phyloP scores from a whole-genome alignment of 2,797 vertebrate genomes.

The Carduelis carduelis region DNA sequence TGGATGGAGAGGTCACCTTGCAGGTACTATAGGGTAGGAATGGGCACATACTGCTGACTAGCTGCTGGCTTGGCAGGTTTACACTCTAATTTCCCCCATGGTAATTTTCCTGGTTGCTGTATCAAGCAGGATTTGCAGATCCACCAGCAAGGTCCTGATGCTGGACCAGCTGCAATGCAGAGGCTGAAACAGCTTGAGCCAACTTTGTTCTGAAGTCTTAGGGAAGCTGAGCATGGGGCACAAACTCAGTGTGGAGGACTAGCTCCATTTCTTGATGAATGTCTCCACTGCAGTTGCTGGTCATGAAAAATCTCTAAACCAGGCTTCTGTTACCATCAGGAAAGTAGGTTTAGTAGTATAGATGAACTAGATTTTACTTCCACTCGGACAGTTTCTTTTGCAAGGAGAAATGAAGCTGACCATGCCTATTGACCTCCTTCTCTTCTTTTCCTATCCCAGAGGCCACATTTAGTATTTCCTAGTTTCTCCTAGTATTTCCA shows the following conservation, averaged over 20 bases:
- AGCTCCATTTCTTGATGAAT: background rate
- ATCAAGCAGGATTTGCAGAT: constrained; percentile 27
- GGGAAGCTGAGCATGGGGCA: background rate
- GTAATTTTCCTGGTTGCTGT: background rate
- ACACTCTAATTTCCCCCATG: background rate
- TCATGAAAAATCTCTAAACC: background rate
- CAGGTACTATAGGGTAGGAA: background rate
- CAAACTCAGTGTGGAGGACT: rapidly evolving
- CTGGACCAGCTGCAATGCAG: constrained; percentile 30
- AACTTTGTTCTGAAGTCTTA: background rate
- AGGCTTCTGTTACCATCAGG: background rate
- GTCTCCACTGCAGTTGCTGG: background rate
- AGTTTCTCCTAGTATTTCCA: background rate
- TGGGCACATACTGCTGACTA: background rate
- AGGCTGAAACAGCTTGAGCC: background rate
- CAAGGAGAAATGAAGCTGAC: background rate
- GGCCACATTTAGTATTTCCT: background rate
- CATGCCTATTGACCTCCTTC: background rate
- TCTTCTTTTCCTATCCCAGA: background rate
- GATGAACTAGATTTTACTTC: background rate
- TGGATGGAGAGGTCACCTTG: constrained; percentile 12
- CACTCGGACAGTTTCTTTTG: background rate
- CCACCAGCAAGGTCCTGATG: background rate
- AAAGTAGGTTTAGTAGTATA: background rate
- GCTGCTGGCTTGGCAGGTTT: constrained; percentile 39